A percentile compares a stretch with the other conserved stretches of the same genome.
phyloP scores from a whole-genome alignment of 2,888 invertebrate genomes.

The Oscheius sp. region DNA sequence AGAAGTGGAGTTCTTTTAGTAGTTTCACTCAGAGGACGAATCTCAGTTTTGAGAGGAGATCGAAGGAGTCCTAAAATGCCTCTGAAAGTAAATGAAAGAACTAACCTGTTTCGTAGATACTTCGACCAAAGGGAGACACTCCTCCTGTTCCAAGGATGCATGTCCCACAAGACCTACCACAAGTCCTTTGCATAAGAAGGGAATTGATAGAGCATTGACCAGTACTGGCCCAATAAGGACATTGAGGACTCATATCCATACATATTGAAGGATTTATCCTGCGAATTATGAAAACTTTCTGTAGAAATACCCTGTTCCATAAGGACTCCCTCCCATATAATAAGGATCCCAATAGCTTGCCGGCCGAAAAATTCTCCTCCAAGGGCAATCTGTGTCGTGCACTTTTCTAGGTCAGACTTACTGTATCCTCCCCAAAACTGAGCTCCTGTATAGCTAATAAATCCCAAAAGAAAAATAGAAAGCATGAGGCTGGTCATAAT shows the following conservation, averaged over 20 bases:
- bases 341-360: not conserved
- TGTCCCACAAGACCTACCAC: constrained; percentile 1
- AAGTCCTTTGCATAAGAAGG: not conserved
- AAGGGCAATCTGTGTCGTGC: not conserved
- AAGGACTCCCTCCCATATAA: not conserved
- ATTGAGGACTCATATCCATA: not conserved
- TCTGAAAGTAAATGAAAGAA: not conserved
- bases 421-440: constrained; percentile 3
- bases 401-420: too few relatives aligned
- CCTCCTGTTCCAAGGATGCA: not conserved
- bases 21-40: not conserved
- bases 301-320: too few relatives aligned
- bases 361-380: not conserved
- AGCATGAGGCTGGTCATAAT: constrained; percentile 1
- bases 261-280: too few relatives aligned
- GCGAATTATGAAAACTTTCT: too few relatives aligned
- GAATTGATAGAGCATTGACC: constrained; percentile 4
- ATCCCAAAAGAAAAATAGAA: not conserved
- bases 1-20: not conserved
- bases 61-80: not conserved
- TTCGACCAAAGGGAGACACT: not conserved
- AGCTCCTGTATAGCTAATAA: not conserved
- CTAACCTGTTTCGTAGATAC: not conserved
- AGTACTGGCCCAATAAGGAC: constrained; percentile 1
- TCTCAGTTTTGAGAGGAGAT: not conserved